phyloP scores from a whole-genome alignment of 1,140 invertebrate species.

The Palaemon carinicauda region DNA sequence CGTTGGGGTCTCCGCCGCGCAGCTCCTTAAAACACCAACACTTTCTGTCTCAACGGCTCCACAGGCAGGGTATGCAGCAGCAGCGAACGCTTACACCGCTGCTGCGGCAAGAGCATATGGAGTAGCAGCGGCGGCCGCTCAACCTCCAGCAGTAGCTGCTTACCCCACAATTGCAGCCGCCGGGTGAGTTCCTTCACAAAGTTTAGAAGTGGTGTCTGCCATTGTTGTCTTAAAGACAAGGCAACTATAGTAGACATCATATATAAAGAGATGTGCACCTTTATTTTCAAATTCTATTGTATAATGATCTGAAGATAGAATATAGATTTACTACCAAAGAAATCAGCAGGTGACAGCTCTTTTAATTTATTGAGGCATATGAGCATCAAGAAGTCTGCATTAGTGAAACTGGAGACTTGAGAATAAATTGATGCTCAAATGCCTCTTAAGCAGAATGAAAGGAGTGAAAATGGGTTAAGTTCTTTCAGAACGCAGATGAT shows the following conservation, averaged over 20 bases:
- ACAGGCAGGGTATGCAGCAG: slow-evolving; percentile 69
- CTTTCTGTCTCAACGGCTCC: slow-evolving; percentile 74
- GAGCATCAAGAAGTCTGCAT: neutral
- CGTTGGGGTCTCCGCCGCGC: slow-evolving; percentile 67
- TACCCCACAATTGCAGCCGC: slow-evolving; percentile 73
- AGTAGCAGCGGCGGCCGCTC: slow-evolving; percentile 73
- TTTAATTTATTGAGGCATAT: neutral
- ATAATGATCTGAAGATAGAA: neutral
- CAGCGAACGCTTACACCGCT: slow-evolving; percentile 82
- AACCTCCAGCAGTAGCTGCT: slow-evolving; percentile 70
- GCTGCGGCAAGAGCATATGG: slow-evolving; percentile 81
- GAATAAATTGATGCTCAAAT: neutral
- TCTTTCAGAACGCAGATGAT: neutral
- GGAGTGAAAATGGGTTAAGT: neutral
- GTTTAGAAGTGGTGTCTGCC: neutral
- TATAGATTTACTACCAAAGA: too few species aligned
- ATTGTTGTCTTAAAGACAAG: neutral
- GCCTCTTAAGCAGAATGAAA: neutral
- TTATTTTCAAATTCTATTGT: neutral
- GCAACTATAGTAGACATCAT: neutral
- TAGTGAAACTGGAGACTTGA: neutral
- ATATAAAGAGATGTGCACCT: neutral
- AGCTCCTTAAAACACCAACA: slow-evolving; percentile 65
- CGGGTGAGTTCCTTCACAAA: slow-evolving; percentile 69
- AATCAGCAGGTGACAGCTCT: neutral